A percentile compares a stretch with the other conserved stretches of the same genome.
Evolutionary conservation across 2,888 invertebrate species (phyloP).

Genomic region (Epicampocera succincta): DNA sequence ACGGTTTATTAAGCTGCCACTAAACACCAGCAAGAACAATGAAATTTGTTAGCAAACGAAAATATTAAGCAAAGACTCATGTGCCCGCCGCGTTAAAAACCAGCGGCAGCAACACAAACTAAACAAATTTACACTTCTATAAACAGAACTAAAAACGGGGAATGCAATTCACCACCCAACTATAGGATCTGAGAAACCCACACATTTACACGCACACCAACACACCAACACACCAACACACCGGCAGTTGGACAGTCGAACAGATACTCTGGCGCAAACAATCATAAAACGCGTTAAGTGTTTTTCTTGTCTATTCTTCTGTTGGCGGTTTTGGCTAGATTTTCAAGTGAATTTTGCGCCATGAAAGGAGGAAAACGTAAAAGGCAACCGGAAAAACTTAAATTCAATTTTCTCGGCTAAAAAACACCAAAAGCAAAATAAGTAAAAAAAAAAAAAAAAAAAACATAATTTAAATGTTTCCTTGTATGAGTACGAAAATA

Average conservation of each 20-base stretch:
- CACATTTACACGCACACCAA: not conserved
- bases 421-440: too few species aligned
- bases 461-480: conserved; percentile 76
- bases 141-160: conserved; percentile 22
- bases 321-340: conserved; percentile 56
- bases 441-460: conserved; percentile 72
- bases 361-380: conserved; percentile 27
- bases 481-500: conserved; percentile 26
- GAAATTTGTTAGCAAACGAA: conserved; percentile 41
- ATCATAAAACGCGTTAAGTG: conserved; percentile 65
- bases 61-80: conserved; percentile 3
- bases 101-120: conserved; percentile 58
- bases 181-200: conserved; percentile 18
- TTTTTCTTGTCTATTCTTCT: conserved; percentile 56
- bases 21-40: conserved; percentile 36
- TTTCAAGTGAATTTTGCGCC: conserved; percentile 59
- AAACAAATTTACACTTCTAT: conserved; percentile 62
- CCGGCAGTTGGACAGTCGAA: not conserved
- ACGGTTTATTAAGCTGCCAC: conserved; percentile 38
- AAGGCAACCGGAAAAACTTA: conserved; percentile 57
- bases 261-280: conserved; percentile 23
- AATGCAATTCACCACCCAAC: conserved; percentile 9
- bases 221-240: not conserved
- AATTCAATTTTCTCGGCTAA: conserved; percentile 77
- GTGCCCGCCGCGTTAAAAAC: conserved; percentile 32